phyloP scores from a whole-genome alignment of 1,140 invertebrate genomes.

The Trinorchestia longiramus region DNA sequence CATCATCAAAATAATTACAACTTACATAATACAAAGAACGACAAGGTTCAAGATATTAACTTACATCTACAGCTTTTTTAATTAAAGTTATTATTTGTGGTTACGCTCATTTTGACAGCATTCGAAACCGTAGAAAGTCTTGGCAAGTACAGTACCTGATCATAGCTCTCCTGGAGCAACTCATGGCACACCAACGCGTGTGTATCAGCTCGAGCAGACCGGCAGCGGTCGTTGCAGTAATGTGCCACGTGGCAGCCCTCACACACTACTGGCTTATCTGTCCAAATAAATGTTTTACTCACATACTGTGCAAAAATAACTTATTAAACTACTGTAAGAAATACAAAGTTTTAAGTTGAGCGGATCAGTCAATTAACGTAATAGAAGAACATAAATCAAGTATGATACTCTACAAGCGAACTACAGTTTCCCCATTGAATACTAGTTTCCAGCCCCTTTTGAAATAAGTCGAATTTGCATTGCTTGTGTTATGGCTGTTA shows the following conservation, averaged over 20 bases:
- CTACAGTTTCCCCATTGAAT: neutral
- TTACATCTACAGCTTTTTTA: neutral
- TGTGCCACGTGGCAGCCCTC: slow-evolving; percentile 51
- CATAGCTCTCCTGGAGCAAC: slow-evolving; percentile 57
- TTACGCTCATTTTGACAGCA: too few species aligned
- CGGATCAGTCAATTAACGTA: neutral
- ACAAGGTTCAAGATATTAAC: neutral
- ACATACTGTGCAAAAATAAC: neutral
- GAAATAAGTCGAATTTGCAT: neutral
- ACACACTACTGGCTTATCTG: slow-evolving; percentile 48
- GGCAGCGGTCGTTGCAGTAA: slow-evolving; percentile 60
- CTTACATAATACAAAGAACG: neutral
- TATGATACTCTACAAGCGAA: too few species aligned
- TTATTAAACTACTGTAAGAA: neutral
- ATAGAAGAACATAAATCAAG: too few species aligned
- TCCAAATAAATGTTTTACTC: neutral
- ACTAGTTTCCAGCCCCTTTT: neutral
- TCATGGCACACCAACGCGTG: slow-evolving; percentile 57
- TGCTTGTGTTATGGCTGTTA: neutral
- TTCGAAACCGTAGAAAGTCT: neutral
- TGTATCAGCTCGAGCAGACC: neutral
- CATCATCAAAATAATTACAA: neutral
- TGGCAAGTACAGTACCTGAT: slow-evolving; percentile 57
- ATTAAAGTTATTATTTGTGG: neutral
- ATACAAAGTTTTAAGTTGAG: neutral